phyloP scores from a whole-genome alignment of 2,113 vertebrate species.

The Ptychochromis oligacanthus region DNA sequence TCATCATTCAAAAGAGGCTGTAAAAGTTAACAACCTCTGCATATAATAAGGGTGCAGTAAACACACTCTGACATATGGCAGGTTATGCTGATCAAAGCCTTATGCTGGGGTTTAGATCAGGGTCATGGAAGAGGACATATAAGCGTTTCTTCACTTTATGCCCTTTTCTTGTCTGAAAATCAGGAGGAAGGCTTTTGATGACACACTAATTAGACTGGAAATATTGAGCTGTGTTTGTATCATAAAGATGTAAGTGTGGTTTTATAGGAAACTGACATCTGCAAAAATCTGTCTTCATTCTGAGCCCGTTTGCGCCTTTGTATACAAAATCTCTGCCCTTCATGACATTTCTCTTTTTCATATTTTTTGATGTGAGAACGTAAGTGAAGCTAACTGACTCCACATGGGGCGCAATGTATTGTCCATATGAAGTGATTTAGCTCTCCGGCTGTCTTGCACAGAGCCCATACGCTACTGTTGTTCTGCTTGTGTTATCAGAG shows the following conservation, averaged over 20 bases:
- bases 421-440: constrained; percentile 24
- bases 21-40: constrained; percentile 70
- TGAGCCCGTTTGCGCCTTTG: neutral
- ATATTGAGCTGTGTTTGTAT: neutral
- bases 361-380: neutral
- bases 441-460: constrained; percentile 30
- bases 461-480: constrained; percentile 54
- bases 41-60: constrained; percentile 54
- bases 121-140: constrained; percentile 9
- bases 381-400: neutral
- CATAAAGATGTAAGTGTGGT: neutral
- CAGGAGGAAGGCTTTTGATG: neutral
- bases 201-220: neutral
- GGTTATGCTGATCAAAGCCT: constrained; percentile 61
- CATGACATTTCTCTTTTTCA: neutral
- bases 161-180: constrained; percentile 16
- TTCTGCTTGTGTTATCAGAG: constrained; percentile 66
- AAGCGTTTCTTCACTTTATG: constrained; percentile 32
- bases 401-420: neutral
- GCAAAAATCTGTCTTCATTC: neutral
- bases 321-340: neutral
- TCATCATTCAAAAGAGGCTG: constrained; percentile 53
- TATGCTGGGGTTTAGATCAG: constrained; percentile 11
- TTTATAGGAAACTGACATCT: neutral
- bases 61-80: constrained; percentile 59